These are phyloP conservation scores for Actinia equina DNA, from an alignment of 64 coral and sea anemone genomes.

Conservation along the genomic window DNA sequence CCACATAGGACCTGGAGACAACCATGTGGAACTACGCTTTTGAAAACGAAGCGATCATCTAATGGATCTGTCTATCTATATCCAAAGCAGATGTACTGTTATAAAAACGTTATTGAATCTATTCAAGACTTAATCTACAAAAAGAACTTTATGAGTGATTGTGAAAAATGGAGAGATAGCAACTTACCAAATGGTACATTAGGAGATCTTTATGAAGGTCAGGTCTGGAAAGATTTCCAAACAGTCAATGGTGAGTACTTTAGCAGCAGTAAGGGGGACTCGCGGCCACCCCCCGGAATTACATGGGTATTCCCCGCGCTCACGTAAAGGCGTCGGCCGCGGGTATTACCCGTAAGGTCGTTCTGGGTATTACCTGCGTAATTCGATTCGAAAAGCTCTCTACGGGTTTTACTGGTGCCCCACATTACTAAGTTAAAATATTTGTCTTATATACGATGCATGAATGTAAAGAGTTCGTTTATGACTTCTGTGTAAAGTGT, in stretches of 20 bases:
- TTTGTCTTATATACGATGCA: too few relatives aligned
- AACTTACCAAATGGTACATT: slow-evolving; percentile 18
- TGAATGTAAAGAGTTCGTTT: too few relatives aligned
- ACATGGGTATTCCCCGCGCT: too few relatives aligned
- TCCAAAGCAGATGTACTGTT: slow-evolving; percentile 58
- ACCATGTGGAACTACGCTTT: slow-evolving; percentile 15
- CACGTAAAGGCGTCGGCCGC: too few relatives aligned
- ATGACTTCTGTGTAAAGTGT: too few relatives aligned
- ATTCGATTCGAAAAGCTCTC: too few relatives aligned
- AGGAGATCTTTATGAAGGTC: slow-evolving; percentile 51
- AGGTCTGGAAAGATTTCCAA: slow-evolving; percentile 56
- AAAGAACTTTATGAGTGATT: slow-evolving; percentile 32
- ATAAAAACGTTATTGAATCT: slow-evolving; percentile 37
- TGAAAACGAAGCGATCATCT: slow-evolving; percentile 21
- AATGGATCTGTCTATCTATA: slow-evolving; percentile 42
- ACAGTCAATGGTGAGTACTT: not conserved
- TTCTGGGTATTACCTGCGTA: too few relatives aligned
- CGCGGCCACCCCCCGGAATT: too few relatives aligned
- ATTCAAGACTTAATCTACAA: slow-evolving; percentile 28
- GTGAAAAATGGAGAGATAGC: slow-evolving; percentile 44
- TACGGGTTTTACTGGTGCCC: too few relatives aligned
- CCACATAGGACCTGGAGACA: slow-evolving; percentile 22
- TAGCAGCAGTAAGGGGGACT: too few relatives aligned
- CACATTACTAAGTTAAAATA: too few relatives aligned
- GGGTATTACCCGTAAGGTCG: too few relatives aligned